Evolutionary conservation across 1,140 invertebrate genomes (phyloP).

Genomic region (Apis florea): DNA sequence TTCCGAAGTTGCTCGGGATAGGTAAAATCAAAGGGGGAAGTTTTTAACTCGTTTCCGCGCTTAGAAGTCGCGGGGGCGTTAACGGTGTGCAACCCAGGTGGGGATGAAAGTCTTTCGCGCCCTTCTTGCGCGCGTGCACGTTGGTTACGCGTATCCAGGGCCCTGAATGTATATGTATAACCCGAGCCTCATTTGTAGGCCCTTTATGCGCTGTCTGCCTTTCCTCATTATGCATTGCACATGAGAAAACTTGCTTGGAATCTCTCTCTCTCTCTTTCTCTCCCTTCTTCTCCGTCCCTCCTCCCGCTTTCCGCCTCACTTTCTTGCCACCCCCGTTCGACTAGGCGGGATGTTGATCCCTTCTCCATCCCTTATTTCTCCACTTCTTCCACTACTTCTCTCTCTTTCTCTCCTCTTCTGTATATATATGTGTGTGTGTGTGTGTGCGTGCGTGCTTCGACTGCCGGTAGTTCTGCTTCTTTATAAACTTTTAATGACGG

Average conservation of each 20-base stretch:
- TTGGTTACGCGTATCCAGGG: constrained; percentile 18
- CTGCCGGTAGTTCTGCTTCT: constrained; percentile 75
- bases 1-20: constrained; percentile 23
- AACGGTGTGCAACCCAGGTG: constrained; percentile 4
- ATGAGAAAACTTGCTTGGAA: constrained; percentile 80
- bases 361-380: neutral
- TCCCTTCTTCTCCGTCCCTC: constrained; percentile 6
- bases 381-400: neutral
- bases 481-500: constrained; percentile 82
- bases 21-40: constrained; percentile 37
- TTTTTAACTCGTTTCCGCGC: constrained; percentile 32
- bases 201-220: constrained; percentile 77
- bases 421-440: neutral
- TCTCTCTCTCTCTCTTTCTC: constrained; percentile 50
- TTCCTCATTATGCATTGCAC: constrained; percentile 80
- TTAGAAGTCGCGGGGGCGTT: constrained; percentile 25
- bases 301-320: constrained; percentile 36
- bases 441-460: constrained; percentile 47
- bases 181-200: constrained; percentile 78
- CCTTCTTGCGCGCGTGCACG: neutral
- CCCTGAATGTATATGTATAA: constrained; percentile 57
- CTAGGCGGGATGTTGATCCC: constrained; percentile 45
- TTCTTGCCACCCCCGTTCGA: constrained; percentile 45
- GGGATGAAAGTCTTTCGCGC: constrained; percentile 31
- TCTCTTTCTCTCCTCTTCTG: neutral